These are phyloP conservation scores for Odontothrips loti DNA, from an alignment of 2,888 invertebrate genomes.

Conservation along the genomic window DNA sequence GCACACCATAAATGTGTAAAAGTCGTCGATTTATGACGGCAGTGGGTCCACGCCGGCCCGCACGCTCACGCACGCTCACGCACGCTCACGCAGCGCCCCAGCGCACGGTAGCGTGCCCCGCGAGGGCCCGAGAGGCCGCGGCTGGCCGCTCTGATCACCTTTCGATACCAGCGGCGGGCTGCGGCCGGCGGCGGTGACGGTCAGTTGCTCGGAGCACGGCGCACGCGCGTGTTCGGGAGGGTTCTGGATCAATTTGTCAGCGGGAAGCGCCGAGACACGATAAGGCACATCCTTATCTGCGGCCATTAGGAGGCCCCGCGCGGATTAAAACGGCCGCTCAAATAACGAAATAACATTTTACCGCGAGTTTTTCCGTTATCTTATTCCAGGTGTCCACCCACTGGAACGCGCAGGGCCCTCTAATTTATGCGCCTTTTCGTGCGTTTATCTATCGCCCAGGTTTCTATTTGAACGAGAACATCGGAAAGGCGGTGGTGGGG, in stretches of 20 bases:
- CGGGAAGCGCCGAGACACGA: background rate
- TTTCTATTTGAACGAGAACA: background rate
- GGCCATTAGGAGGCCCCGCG: background rate
- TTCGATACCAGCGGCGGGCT: background rate
- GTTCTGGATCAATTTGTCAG: conserved; percentile 16
- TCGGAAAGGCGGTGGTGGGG: background rate
- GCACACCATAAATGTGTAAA: conserved; percentile 17
- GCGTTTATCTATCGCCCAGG: background rate
- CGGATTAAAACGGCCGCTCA: background rate
- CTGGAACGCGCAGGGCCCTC: background rate
- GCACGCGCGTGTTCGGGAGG: background rate
- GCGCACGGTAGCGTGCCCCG: too few relatives aligned
- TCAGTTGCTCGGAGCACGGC: background rate
- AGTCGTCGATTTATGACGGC: conserved; percentile 18
- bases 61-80: background rate
- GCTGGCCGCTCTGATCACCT: background rate
- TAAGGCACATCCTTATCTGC: background rate
- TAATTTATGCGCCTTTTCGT: conserved; percentile 17
- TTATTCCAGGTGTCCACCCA: conserved; percentile 1
- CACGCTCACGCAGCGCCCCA: background rate
- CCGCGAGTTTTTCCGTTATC: background rate
- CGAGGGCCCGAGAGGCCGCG: background rate
- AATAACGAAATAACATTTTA: conserved; percentile 10
- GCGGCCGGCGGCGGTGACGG: too few relatives aligned
- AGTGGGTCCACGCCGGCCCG: background rate